These are phyloP conservation scores for Otolemur crassicaudatus DNA, from an alignment of 2,797 vertebrate species.

Conservation along the genomic window DNA sequence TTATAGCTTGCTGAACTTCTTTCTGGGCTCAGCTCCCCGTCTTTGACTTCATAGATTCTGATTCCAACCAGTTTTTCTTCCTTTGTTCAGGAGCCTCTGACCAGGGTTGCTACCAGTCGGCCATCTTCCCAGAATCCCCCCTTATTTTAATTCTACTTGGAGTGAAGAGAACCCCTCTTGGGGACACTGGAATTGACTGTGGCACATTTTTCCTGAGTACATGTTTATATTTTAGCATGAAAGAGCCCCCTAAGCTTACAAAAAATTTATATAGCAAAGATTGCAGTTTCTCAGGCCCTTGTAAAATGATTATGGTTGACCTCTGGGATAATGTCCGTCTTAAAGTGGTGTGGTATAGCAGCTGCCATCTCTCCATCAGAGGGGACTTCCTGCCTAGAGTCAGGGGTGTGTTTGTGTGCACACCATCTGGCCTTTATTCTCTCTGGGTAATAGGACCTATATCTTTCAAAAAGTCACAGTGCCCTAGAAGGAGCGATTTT, in stretches of 20 bases:
- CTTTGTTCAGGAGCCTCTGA: no score
- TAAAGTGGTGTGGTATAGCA: not conserved
- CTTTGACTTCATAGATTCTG: no score
- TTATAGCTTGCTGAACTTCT: no score
- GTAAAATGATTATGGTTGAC: slow-evolving; percentile 69
- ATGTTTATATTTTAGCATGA: slow-evolving; percentile 75
- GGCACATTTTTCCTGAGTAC: slow-evolving; percentile 70
- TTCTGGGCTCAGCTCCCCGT: no score
- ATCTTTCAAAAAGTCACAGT: not conserved
- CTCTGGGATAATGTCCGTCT: slow-evolving; percentile 57
- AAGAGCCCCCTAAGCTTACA: slow-evolving; percentile 49
- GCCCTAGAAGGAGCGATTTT: not conserved
- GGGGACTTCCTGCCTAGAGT: not conserved
- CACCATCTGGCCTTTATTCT: not conserved
- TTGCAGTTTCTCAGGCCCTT: slow-evolving; percentile 71
- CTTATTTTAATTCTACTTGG: slow-evolving; percentile 70
- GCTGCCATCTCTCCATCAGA: not conserved
- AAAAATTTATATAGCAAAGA: slow-evolving; percentile 68
- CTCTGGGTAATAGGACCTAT: not conserved
- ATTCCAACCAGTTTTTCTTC: no score
- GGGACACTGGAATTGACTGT: slow-evolving; percentile 73
- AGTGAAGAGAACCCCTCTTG: slow-evolving; percentile 67
- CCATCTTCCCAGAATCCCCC: no score
- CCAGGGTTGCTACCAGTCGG: no score
- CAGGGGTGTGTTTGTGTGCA: not conserved